Evolutionary conservation across 2,888 invertebrate species (phyloP).

Genomic region (Cryptus armator): DNA sequence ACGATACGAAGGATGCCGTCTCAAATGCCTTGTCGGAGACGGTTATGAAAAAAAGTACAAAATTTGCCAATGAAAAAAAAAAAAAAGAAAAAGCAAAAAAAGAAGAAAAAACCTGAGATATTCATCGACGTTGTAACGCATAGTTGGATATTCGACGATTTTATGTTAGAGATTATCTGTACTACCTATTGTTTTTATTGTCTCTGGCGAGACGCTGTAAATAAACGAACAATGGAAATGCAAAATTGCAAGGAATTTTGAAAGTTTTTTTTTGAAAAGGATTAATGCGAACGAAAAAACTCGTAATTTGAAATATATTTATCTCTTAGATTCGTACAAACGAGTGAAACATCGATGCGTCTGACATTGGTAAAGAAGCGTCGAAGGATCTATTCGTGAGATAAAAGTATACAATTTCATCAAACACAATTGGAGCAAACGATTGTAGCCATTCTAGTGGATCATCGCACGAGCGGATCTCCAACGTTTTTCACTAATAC

Average conservation of each 20-base stretch:
- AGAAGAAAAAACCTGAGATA: not conserved
- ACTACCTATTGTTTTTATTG: constrained; percentile 29
- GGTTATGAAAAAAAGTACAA: constrained; percentile 48
- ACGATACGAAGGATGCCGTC: constrained; percentile 12
- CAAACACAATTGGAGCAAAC: not conserved
- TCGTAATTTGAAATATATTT: constrained; percentile 23
- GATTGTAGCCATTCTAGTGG: not conserved
- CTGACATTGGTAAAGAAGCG: constrained; percentile 10
- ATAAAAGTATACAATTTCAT: constrained; percentile 14
- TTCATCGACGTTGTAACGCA: constrained; percentile 46
- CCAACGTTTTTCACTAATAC: not conserved
- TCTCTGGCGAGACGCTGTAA: constrained; percentile 29
- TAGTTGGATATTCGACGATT: constrained; percentile 19
- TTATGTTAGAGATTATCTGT: constrained; percentile 36
- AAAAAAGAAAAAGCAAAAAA: not conserved
- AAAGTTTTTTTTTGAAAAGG: not conserved
- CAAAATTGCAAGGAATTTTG: not conserved
- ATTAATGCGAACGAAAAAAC: not conserved
- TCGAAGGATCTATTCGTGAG: not conserved
- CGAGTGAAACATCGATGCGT: constrained; percentile 21
- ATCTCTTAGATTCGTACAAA: constrained; percentile 27
- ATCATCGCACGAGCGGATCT: not conserved
- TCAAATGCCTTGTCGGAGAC: constrained; percentile 48
- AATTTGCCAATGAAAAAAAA: constrained; percentile 44
- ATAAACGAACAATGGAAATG: constrained; percentile 38